A percentile compares a stretch with the other conserved stretches of the same genome.
These are phyloP conservation scores for Myotis findleyi DNA, from an alignment of 2,797 vertebrate genomes.

Conservation along the genomic window DNA sequence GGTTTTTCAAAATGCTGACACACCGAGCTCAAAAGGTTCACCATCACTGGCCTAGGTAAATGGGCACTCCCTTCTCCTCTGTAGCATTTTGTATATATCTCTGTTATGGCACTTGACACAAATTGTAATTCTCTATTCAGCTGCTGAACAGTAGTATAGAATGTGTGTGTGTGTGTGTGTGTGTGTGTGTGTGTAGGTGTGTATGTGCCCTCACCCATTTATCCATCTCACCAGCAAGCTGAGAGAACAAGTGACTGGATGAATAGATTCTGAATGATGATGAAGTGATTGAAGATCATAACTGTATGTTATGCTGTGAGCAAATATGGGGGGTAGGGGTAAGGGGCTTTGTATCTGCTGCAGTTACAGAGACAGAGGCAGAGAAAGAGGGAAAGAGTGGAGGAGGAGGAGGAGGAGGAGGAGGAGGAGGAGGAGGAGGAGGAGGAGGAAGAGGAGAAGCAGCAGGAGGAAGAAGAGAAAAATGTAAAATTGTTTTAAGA, in stretches of 20 bases:
- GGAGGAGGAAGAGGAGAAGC: neutral
- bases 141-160: neutral
- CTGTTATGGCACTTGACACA: neutral
- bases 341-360: neutral
- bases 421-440: no score
- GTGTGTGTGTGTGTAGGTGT: neutral
- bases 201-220: neutral
- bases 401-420: neutral
- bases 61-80: neutral
- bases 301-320: neutral
- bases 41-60: neutral
- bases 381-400: neutral
- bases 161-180: neutral
- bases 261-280: neutral
- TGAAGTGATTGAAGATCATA: neutral
- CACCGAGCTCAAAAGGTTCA: no score
- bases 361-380: neutral
- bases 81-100: neutral
- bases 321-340: fast-evolving
- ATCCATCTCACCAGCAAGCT: neutral
- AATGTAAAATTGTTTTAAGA: neutral
- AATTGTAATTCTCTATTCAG: neutral
- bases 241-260: neutral
- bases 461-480: neutral
- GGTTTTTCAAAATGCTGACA: no score